These are phyloP conservation scores for Staurois parvus DNA, from an alignment of 2,797 vertebrate species.

Conservation along the genomic window DNA sequence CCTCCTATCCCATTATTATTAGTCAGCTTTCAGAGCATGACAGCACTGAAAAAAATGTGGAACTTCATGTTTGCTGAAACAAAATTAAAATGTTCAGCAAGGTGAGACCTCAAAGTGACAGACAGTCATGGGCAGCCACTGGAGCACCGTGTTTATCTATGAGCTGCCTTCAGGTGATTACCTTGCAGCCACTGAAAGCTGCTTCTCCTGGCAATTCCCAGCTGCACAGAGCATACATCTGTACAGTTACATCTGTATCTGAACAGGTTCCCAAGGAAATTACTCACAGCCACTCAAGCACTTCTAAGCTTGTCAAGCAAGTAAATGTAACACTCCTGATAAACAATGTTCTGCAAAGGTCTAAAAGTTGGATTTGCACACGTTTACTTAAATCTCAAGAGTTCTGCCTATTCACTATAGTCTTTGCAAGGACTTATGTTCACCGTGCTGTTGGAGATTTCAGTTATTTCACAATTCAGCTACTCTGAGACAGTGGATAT, in stretches of 20 bases:
- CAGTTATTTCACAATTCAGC: neutral
- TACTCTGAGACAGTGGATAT: neutral
- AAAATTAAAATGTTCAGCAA: constrained; percentile 51
- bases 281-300: constrained; percentile 26
- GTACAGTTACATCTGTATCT: constrained; percentile 45
- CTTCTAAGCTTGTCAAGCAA: constrained; percentile 30
- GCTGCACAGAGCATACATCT: constrained; percentile 19
- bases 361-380: constrained; percentile 37
- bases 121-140: neutral
- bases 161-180: constrained; percentile 40
- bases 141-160: constrained; percentile 22
- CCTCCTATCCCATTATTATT: neutral
- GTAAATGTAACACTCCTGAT: constrained; percentile 28
- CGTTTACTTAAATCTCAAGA: constrained; percentile 39
- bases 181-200: constrained; percentile 32
- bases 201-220: constrained; percentile 27
- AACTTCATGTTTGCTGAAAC: neutral
- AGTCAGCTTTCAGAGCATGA: neutral
- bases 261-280: constrained; percentile 42
- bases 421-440: constrained; percentile 20
- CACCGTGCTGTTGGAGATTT: constrained; percentile 16
- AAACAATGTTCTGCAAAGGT: constrained; percentile 43
- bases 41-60: neutral
- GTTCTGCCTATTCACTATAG: constrained; percentile 23
- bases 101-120: constrained; percentile 8